These are phyloP conservation scores for Glossophaga mutica DNA, from an alignment of 2,797 vertebrate species.

Conservation along the genomic window DNA sequence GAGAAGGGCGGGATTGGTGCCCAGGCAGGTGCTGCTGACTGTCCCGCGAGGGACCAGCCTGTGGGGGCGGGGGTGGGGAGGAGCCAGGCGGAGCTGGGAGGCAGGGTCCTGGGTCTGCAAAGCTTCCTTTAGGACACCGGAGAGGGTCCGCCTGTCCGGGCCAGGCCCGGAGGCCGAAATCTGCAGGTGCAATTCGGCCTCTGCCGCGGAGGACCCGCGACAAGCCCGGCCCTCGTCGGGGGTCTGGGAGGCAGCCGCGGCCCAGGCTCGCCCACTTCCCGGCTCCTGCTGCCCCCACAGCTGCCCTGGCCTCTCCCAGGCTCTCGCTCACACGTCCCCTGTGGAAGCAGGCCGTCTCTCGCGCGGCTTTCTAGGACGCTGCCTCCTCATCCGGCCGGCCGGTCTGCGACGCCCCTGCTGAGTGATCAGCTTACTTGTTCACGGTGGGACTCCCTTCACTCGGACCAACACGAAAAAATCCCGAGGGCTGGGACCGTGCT, in stretches of 20 bases:
- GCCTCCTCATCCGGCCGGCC: fast-evolving
- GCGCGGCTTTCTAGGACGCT: not conserved
- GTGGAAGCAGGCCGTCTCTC: not conserved
- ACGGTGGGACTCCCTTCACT: not conserved
- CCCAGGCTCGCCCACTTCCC: not conserved
- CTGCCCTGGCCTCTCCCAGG: not conserved
- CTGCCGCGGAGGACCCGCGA: too few species aligned
- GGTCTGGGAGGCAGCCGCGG: not conserved
- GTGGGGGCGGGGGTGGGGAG: not conserved
- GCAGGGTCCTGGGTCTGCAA: not conserved
- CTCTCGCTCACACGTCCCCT: not conserved
- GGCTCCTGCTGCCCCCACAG: fast-evolving
- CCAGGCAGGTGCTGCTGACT: not conserved
- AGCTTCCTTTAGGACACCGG: not conserved
- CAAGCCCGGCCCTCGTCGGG: fast-evolving
- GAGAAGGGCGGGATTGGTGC: not conserved
- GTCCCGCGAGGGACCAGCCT: fast-evolving
- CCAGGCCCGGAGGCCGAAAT: not conserved
- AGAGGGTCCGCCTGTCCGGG: not conserved
- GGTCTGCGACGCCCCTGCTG: not conserved
- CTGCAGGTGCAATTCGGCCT: not conserved
- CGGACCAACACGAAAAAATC: too few species aligned
- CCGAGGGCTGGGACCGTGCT: not conserved
- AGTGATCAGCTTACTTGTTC: not conserved
- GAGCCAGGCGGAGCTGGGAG: not conserved